phyloP scores from a whole-genome alignment of 1,140 invertebrate genomes.

The Neodiprion lecontei region DNA sequence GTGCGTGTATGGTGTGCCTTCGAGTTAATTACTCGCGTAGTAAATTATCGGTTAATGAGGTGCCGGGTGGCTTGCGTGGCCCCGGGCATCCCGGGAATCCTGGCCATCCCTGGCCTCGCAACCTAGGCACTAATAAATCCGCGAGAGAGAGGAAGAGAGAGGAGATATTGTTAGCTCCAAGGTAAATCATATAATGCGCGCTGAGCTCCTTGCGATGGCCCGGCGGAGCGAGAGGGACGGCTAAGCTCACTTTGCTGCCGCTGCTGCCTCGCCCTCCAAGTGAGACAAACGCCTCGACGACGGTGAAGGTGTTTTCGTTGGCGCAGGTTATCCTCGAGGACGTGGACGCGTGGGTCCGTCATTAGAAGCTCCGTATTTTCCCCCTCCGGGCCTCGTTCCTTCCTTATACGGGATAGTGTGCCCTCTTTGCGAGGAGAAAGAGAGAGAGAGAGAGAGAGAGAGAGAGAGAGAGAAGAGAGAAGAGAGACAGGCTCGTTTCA shows the following conservation, averaged over 20 bases:
- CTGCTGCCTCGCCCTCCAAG: slow-evolving; percentile 11
- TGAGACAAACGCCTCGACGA: not conserved
- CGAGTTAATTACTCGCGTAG: slow-evolving; percentile 61
- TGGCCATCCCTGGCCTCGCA: slow-evolving; percentile 24
- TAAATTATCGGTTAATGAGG: slow-evolving; percentile 63
- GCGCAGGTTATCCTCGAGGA: not conserved
- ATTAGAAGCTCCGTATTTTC: not conserved
- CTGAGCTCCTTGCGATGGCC: slow-evolving; percentile 11
- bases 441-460: not conserved
- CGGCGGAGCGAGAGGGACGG: no score
- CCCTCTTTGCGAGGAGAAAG: not conserved
- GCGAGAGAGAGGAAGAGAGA: slow-evolving; percentile 47
- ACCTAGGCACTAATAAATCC: slow-evolving; percentile 58
- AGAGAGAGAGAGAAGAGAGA: not conserved
- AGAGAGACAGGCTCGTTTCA: no score
- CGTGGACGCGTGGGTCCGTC: not conserved
- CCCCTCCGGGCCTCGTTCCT: no score
- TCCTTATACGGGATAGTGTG: no score
- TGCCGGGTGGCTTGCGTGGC: slow-evolving; percentile 49
- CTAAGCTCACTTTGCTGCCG: not conserved
- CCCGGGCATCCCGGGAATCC: slow-evolving; percentile 31
- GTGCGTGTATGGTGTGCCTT: slow-evolving; percentile 38
- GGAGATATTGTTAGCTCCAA: slow-evolving; percentile 61
- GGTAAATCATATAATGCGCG: slow-evolving; percentile 52
- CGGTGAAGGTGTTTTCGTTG: not conserved